These are phyloP conservation scores for Eretmocerus hayati DNA, from an alignment of 2,888 invertebrate species.

Conservation along the genomic window DNA sequence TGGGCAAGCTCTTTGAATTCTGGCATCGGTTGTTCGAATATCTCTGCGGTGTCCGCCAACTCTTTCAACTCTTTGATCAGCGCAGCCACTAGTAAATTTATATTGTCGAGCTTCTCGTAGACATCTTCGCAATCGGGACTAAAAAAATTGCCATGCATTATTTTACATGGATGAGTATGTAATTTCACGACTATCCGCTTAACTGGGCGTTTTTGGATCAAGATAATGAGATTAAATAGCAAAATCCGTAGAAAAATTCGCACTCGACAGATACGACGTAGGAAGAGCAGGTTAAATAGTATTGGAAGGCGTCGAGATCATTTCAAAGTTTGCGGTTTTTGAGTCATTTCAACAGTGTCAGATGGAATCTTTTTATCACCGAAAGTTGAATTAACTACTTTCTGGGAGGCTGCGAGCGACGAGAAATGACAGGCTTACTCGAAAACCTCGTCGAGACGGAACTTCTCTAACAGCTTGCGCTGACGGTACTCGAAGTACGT, in stretches of 20 bases:
- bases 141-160: too few relatives aligned
- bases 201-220: too few relatives aligned
- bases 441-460: conserved; percentile 52
- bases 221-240: too few relatives aligned
- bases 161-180: too few relatives aligned
- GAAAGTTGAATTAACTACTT: neutral
- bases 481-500: conserved; percentile 74
- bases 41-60: conserved; percentile 64
- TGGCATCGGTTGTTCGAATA: conserved; percentile 81
- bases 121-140: conserved; percentile 60
- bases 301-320: too few relatives aligned
- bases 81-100: conserved; percentile 57
- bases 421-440: conserved; percentile 37
- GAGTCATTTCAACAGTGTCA: too few relatives aligned
- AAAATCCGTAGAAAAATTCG: too few relatives aligned
- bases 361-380: neutral
- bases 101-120: conserved; percentile 63
- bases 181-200: too few relatives aligned
- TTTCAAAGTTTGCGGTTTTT: too few relatives aligned
- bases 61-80: conserved; percentile 64
- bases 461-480: conserved; percentile 68
- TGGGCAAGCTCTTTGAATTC: conserved; percentile 72
- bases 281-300: too few relatives aligned
- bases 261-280: too few relatives aligned
- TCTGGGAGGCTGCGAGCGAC: neutral